Percentiles rank a stretch among this genome's conserved stretches.
These are phyloP conservation scores for Episyrphus balteatus DNA, from an alignment of 1,140 invertebrate genomes.

Conservation along the genomic window DNA sequence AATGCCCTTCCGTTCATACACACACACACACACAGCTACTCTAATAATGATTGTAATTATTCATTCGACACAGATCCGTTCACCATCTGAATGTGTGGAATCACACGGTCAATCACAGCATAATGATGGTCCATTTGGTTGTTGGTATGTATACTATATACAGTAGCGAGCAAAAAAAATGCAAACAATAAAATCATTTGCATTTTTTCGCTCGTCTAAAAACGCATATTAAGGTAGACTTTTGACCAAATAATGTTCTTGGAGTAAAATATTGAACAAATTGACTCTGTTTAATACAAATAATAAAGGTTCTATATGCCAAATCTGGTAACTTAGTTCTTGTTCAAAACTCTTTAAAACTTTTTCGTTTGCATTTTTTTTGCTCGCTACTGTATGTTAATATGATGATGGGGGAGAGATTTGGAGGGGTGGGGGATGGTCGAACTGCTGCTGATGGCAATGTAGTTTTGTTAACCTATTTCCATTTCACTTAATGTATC, in stretches of 20 bases:
- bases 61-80: slow-evolving; percentile 38
- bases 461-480: slow-evolving; percentile 2
- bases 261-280: not conserved
- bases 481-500: slow-evolving; percentile 11
- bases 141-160: slow-evolving; percentile 49
- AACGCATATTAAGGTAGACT: too few relatives aligned
- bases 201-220: too few relatives aligned
- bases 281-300: not conserved
- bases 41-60: not conserved
- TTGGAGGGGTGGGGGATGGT: not conserved
- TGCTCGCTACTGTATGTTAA: too few relatives aligned
- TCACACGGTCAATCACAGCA: slow-evolving; percentile 58
- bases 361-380: too few relatives aligned
- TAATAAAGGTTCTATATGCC: too few relatives aligned
- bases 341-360: too few relatives aligned
- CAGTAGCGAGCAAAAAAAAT: too few relatives aligned
- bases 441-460: not conserved
- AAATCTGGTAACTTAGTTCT: too few relatives aligned
- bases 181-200: too few relatives aligned
- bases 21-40: not conserved
- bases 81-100: slow-evolving; percentile 75
- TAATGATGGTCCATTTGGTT: slow-evolving; percentile 61
- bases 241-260: too few relatives aligned
- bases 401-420: too few relatives aligned
- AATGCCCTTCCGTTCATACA: not conserved